These are phyloP conservation scores for Sceloporus undulatus DNA, from an alignment of 2,113 vertebrate species.

Conservation along the genomic window DNA sequence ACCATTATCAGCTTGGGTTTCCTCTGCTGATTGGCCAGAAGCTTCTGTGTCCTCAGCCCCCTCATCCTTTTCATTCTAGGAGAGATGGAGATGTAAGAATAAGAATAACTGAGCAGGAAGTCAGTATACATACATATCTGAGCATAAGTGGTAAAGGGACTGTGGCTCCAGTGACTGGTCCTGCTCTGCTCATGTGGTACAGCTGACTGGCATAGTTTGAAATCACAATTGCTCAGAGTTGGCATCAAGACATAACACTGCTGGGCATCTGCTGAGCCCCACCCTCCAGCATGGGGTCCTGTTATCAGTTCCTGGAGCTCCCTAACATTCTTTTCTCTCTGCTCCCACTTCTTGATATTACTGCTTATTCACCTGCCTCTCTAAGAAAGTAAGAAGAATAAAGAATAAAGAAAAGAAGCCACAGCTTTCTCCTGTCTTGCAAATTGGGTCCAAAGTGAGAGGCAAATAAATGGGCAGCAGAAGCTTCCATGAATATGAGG, in stretches of 20 bases:
- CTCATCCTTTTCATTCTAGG: conserved; percentile 79
- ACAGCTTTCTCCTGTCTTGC: background rate
- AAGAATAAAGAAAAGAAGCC: background rate
- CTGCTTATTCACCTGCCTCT: background rate
- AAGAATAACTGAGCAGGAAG: background rate
- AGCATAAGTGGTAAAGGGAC: background rate
- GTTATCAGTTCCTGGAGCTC: too few species aligned
- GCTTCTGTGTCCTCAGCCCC: conserved; percentile 82
- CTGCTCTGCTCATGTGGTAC: background rate
- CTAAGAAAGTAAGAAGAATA: background rate
- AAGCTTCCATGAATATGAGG: background rate
- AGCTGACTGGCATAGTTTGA: background rate
- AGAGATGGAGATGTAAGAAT: background rate
- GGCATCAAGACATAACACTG: background rate
- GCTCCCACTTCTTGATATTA: background rate
- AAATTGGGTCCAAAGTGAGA: too few species aligned
- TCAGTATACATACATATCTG: background rate
- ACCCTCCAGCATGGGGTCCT: background rate
- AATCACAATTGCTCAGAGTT: background rate
- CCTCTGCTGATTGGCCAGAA: conserved; percentile 81
- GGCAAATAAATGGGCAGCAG: background rate
- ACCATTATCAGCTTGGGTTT: conserved; percentile 67
- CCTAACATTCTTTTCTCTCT: too few species aligned
- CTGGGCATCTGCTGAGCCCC: background rate
- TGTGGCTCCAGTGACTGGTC: background rate